Conservation (phyloP, 2,888 invertebrate species). For the Tinea semifulvella region DNA sequence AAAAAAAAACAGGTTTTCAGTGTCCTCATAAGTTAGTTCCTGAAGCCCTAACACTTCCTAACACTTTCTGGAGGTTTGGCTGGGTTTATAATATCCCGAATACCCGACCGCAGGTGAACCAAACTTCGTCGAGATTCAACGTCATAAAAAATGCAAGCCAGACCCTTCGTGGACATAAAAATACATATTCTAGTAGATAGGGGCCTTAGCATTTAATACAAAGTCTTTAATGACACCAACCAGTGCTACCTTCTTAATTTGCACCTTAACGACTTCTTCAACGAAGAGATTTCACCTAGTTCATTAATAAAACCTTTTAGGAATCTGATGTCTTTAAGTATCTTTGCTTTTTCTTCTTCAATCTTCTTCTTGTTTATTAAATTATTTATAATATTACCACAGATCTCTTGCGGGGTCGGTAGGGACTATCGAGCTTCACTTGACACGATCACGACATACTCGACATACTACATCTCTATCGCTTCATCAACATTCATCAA, state of each 20-base stretch:
- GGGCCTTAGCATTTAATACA: conserved; percentile 57
- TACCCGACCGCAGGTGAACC: too few relatives aligned
- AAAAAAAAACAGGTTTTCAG: too few relatives aligned
- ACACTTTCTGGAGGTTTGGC: too few relatives aligned
- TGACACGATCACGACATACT: too few relatives aligned
- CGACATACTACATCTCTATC: neutral
- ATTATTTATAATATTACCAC: neutral
- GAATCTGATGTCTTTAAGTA: too few relatives aligned
- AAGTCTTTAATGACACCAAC: conserved; percentile 43
- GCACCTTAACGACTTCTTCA: conserved; percentile 20
- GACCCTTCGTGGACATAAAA: conserved; percentile 53
- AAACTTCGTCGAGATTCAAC: conserved; percentile 50
- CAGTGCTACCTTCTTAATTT: conserved; percentile 54
- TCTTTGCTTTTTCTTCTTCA: too few relatives aligned
- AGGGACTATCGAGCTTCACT: too few relatives aligned
- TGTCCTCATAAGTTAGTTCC: too few relatives aligned
- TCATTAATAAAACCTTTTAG: neutral
- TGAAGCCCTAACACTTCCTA: too few relatives aligned
- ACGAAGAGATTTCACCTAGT: neutral
- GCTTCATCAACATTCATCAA: too few relatives aligned
- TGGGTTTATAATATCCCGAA: too few relatives aligned
- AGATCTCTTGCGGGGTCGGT: neutral
- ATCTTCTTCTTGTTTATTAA: too few relatives aligned
- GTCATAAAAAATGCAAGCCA: conserved; percentile 54
- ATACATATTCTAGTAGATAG: conserved; percentile 60